Base-by-base conservation (phyloP, 2,888 invertebrate genomes). In the Ophion ellenae region DNA sequence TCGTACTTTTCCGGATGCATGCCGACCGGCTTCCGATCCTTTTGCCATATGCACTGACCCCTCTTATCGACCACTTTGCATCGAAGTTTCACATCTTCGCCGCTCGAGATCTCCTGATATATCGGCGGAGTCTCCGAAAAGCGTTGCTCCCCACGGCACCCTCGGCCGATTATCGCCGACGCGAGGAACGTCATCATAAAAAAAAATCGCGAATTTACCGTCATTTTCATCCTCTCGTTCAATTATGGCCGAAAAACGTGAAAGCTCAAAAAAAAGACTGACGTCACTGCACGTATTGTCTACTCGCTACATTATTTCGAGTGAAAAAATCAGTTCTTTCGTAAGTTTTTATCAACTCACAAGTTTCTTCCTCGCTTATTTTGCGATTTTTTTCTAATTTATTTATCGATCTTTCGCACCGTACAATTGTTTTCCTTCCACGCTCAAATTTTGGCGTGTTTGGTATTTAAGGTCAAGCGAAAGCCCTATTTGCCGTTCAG, bases 11-110 rank as follows among this genome's bases (percentile, higher is more conserved):
- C 97, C 61, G 96, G 95, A 93, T 98, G 97, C 94, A 97, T 97
- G 81, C 98, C 98, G 88, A 98, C 97, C 7, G 98, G 98, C 96
- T 97, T 96, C 6, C 97, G 97, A 94, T 98, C 98, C 94, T 98
- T 98, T 94, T 98, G 98, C 98, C 98, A 98, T 9, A 97, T 97
- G 93, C 98, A 98, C 85, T 97, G 96, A 66, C 98, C 98, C 89
- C 97, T 96, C 94, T 98, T 97, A 95, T 97, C 97, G 90, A 97
- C 96, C 92, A 98, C 97, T 94, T 97, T 96, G 94, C 98, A 98
- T 91, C 96, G 96, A 87, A 98, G 95, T 85, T 97, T 95, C 24
- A 97, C 97, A 93, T 98, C 97, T 92, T 98, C 97, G 9, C 97
- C 97, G 2, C 98, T 97, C 93, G 98, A 98, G 88, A 98, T 98